Conservation (phyloP, 1,140 invertebrate species). For the Luehdorfia chinensis region DNA sequence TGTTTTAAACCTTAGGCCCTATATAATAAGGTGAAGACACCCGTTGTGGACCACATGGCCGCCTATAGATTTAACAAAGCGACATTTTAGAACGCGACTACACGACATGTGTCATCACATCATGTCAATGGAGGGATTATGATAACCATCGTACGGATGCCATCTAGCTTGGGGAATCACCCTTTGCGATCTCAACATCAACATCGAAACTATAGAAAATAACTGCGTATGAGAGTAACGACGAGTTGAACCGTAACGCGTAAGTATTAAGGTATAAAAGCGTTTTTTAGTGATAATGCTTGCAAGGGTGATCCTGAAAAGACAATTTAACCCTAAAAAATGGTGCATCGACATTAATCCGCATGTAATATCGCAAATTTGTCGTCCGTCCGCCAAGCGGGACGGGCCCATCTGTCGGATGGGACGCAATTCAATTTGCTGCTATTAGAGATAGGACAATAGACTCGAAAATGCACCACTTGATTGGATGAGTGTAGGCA, state of each 20-base stretch:
- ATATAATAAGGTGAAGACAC: constrained; percentile 29
- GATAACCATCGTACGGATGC: constrained; percentile 74
- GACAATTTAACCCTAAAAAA: constrained; percentile 77
- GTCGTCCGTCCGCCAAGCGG: constrained; percentile 57
- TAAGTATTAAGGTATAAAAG: constrained; percentile 19
- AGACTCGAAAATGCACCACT: constrained; percentile 35
- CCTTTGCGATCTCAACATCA: constrained; percentile 64
- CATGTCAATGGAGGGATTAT: constrained; percentile 76
- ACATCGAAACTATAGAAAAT: constrained; percentile 42
- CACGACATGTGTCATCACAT: constrained; percentile 77
- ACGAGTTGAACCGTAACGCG: constrained; percentile 26
- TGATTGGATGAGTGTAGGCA: constrained; percentile 38
- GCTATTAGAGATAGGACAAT: constrained; percentile 49
- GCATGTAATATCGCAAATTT: constrained; percentile 76
- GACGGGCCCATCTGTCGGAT: constrained; percentile 61
- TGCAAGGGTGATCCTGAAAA: constrained; percentile 61
- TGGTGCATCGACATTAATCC: constrained; percentile 73
- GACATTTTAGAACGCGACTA: constrained; percentile 68
- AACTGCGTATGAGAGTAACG: constrained; percentile 19
- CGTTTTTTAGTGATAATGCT: constrained; percentile 19
- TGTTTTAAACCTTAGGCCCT: constrained; percentile 31
- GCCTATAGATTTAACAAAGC: constrained; percentile 45
- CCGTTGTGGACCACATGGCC: constrained; percentile 6
- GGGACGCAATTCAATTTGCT: constrained; percentile 62
- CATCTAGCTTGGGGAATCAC: constrained; percentile 72